phyloP scores from a whole-genome alignment of 2,797 vertebrate species.

The Typhlichthys eigenmanni region DNA sequence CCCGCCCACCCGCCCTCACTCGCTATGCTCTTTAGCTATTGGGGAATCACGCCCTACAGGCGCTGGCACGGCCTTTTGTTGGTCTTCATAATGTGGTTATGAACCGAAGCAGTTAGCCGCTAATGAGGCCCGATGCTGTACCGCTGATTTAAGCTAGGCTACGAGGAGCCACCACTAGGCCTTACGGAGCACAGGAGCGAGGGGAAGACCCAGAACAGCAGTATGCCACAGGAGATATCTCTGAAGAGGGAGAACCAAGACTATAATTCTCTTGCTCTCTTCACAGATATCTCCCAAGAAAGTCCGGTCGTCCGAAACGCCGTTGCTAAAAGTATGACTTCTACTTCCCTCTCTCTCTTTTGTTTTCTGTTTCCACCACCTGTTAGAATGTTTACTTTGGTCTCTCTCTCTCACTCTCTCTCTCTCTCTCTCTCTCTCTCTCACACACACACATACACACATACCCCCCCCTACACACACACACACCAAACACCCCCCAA shows the following conservation, averaged over 20 bases:
- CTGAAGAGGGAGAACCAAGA: conserved; percentile 83
- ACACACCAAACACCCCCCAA: too few species aligned
- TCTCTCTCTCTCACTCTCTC: conserved; percentile 12
- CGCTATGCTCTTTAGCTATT: too few species aligned
- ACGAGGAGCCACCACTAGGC: too few species aligned
- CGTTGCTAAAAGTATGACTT: conserved; percentile 84
- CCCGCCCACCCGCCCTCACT: too few species aligned
- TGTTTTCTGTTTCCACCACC: conserved; percentile 16
- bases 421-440: not conserved
- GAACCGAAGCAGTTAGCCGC: too few species aligned
- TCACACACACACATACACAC: too few species aligned
- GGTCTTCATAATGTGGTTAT: too few species aligned
- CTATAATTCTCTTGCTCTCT: conserved; percentile 85
- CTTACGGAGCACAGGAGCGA: too few species aligned
- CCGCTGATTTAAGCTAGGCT: too few species aligned
- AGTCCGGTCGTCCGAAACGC: conserved; percentile 81
- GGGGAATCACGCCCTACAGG: too few species aligned
- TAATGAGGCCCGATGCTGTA: too few species aligned
- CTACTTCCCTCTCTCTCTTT: conserved; percentile 63
- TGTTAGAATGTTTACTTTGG: conserved; percentile 11
- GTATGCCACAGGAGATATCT: conserved; percentile 82
- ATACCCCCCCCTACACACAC: not conserved
- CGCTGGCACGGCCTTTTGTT: too few species aligned
- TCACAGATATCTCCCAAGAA: conserved; percentile 88
- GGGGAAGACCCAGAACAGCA: conserved; percentile 52